Evolutionary conservation across 2,888 invertebrate species (phyloP), one percentile per base, ranked within the genome.

Genomic region (Macaria liturata): DNA sequence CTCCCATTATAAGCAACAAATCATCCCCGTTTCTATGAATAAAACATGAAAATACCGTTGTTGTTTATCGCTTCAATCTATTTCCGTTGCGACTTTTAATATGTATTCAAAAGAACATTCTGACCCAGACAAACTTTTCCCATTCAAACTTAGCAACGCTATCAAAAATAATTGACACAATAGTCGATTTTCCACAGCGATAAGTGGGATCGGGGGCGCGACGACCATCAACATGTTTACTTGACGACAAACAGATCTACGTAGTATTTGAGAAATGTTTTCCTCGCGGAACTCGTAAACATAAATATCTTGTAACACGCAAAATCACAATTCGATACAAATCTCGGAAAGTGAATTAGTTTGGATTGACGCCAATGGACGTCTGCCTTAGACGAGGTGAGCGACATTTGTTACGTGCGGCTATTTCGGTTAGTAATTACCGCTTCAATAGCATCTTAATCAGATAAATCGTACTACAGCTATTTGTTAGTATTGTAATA

Each of bases 371-470:
- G 85, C 90, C 90, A 91, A 85, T 78, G 78, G 76, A 78, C 78
- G 83, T 78, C 75, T 77, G 80, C 7, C 75, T 72, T 77, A 79
- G 78, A 78, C 59, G 81, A 86, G 88, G 83, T 88, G 83, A 88
- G 87, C 84, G 88, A 88, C 89, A 86, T 84, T 81, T 72, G 67
- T 69, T 75, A 76, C 80, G 78, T 77, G 81, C 71, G 68, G 80
- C 86, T 88, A 88, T 89, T 88, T 89, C 80, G 59, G 81, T 76
- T 67, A 72, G 76, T 80, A 81, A 83, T 83, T 84, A 84, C 77
- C 68, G 51, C 46, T 43, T 34, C 52, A 54, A 52, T 46, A 43
- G 51, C 32, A 40, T 45, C 57, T 62, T 61, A 46, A 63, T 67
- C 58, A 58, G 61, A 54, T 62, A 60, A 46, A 63, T 67, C 58